A percentile compares a stretch with the other conserved stretches of the same genome.
These are phyloP conservation scores for Ciconia maguari DNA, from an alignment of 2,113 vertebrate genomes.

Conservation along the genomic window DNA sequence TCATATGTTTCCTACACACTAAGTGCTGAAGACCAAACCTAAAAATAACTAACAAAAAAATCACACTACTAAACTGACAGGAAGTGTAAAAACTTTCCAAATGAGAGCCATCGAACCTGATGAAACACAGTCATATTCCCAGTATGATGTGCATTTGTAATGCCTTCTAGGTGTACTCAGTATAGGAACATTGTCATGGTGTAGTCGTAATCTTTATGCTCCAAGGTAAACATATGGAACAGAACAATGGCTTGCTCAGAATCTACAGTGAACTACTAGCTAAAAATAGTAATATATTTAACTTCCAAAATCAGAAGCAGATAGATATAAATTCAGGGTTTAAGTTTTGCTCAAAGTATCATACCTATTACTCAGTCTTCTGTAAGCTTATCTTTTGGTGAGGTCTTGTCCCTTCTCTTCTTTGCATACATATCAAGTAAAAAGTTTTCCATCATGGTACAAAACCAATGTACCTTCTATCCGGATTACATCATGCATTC, in stretches of 20 bases:
- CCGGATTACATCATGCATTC: background rate
- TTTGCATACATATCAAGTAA: background rate
- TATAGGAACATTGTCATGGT: background rate
- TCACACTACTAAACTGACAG: constrained; percentile 33
- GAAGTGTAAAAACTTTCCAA: constrained; percentile 49
- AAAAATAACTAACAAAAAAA: constrained; percentile 43
- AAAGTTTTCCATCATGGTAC: background rate
- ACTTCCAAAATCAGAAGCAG: background rate
- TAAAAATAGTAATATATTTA: background rate
- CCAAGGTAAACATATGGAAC: background rate
- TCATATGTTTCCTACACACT: background rate
- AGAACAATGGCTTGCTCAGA: background rate
- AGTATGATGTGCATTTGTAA: background rate
- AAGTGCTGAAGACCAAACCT: background rate
- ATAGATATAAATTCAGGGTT: background rate
- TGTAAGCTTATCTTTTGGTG: background rate
- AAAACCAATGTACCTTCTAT: background rate
- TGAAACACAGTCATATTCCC: background rate
- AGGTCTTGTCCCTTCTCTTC: background rate
- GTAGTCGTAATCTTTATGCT: background rate
- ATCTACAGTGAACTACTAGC: background rate
- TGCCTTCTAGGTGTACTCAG: background rate
- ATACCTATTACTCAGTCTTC: background rate
- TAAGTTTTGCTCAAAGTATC: background rate
- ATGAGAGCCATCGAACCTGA: background rate